phyloP scores from a whole-genome alignment of 2,113 vertebrate genomes.

The Elaphurus davidianus region DNA sequence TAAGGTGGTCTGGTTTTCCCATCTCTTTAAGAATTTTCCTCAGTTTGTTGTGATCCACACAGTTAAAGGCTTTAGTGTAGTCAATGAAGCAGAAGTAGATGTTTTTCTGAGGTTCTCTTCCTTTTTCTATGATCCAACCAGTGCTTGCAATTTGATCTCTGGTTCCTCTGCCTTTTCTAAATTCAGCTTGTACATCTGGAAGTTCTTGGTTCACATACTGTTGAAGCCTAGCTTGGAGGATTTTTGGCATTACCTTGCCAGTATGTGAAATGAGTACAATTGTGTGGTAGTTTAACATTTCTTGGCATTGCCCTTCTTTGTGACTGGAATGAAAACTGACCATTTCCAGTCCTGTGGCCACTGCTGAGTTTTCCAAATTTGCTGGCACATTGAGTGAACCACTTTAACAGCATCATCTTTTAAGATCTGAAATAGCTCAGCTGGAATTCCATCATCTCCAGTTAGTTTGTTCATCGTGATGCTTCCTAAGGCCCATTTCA shows the following conservation, averaged over 20 bases:
- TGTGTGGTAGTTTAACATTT: not conserved
- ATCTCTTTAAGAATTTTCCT: not conserved
- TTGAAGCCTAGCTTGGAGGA: not conserved
- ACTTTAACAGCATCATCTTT: not conserved
- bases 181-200: not conserved
- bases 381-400: not conserved
- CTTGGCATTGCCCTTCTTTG: not conserved
- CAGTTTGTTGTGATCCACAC: not conserved
- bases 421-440: not conserved
- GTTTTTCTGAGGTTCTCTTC: not conserved
- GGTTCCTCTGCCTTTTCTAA: not conserved
- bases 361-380: not conserved
- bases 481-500: not conserved
- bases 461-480: not conserved
- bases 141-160: not conserved
- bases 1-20: not conserved
- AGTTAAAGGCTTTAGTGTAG: not conserved
- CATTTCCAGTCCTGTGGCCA: not conserved
- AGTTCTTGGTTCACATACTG: not conserved
- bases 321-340: not conserved
- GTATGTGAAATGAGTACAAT: not conserved
- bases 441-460: not conserved
- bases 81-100: not conserved
- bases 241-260: not conserved
- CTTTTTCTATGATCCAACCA: not conserved